Evolutionary conservation across 2,888 invertebrate species (phyloP), one percentile per base, ranked within the genome.

Genomic region (Apotomis capreana): DNA sequence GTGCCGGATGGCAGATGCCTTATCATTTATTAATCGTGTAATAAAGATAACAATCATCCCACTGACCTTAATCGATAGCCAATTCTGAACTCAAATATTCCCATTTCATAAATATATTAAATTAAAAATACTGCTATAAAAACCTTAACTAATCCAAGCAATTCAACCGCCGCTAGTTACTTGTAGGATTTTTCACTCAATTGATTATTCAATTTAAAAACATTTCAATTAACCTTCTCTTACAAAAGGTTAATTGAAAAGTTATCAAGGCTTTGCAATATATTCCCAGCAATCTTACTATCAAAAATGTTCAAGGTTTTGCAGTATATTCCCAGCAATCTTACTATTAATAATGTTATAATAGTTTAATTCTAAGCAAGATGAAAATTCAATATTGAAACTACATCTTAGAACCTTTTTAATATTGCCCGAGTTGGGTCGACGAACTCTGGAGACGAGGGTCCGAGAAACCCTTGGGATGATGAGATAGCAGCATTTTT

Each of bases 391-490:
- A 49, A 61, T 67, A 67, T 71, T 61, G 55, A 40, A 70, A 59
- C 46, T 70, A 55, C 65, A 70, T 70, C 60, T 65, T 60, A 49
- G 37, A 36, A 46, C 70, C 44, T 40, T 71, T 70, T 67, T 71
- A 67, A 61, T 67, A 71, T 61, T 51, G 60, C 57, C 51, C 9
- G 13, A 26, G 55, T 10, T 26, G 60, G 54, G 67, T 61, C 26
- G 40, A 36, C 55, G 57, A 44, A 49, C 49, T 60, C 64, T 51
- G 51, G 46, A 61, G 70, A 67, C 67, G 55, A 67, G 70, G 67
- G 70, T 67, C 60, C 6, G 55, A 51, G n/a, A 49, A 51, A 26
- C 70, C 67, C 67, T 61, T 26, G 67, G 70, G 70, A 55, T 63
- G 40, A 40, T 15, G 44, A 44, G 46, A 70, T 61, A 40, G 55